Base-by-base conservation (phyloP, 2,888 invertebrate species). In the Chymomyza fuscimana region DNA sequence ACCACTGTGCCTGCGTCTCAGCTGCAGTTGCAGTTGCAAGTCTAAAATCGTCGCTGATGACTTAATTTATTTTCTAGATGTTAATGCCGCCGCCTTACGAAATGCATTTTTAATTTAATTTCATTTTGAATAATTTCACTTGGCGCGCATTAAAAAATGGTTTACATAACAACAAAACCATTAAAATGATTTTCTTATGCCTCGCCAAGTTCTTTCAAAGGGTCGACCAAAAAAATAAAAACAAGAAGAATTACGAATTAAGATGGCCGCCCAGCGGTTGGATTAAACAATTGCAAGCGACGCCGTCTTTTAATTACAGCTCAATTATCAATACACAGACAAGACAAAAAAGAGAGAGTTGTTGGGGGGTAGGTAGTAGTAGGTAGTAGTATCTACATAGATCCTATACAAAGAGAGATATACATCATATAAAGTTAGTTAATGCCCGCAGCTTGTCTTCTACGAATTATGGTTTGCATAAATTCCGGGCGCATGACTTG, bases 51-150 rank as follows among this genome's bases (percentile, higher is more conserved):
- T 58, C 50, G 68, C 76, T 86, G 83, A 84, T 84, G 83, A 80
- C 83, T 84, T 86, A 86, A 84, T 84, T 84, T 77, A 80, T 83
- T 82, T 85, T 75, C 71, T 76, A 72, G 65, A 77, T 54, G 16
- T 54, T 54, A 7, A n/a, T 54, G 16, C 36, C 60, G 25, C 60
- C 36, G 54, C 40, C 70, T 16, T 61, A 66, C 74, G 69, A 83
- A 83, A 86, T 83, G 83, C 81, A 86, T 86, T 83, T 83, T 86
- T 83, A 83, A 83, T 83, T 82, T 79, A 82, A 83, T 86, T 80
- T 82, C 68, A 67, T 79, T 79, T 75, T 72, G 67, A 74, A 82
- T 66, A 72, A 74, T 63, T 69, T 60, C 78, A 84, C 79, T 81
- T 82, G 70, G 78, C 73, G 76, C 76, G 72, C 80, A 77, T 77